Percentiles rank a stretch among this genome's conserved stretches.
phyloP scores from a whole-genome alignment of 2,888 invertebrate genomes.

The Chaetogeoica ovagalla region DNA sequence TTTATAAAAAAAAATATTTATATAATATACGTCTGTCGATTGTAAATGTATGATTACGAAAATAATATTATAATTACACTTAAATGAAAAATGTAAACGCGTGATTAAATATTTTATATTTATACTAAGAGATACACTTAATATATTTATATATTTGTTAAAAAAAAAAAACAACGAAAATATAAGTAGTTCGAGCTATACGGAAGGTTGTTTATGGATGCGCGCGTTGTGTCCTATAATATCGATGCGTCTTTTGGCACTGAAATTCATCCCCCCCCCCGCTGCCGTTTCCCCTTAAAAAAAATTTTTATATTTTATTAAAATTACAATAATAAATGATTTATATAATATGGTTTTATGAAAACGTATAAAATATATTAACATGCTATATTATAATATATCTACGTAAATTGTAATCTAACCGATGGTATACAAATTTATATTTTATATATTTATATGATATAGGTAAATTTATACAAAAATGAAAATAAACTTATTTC shows the following conservation, averaged over 20 bases:
- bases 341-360: too few species aligned
- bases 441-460: too few species aligned
- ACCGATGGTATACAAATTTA: too few species aligned
- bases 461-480: too few species aligned
- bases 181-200: background rate
- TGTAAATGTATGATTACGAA: background rate
- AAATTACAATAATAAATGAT: too few species aligned
- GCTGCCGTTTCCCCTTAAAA: background rate
- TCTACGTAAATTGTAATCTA: too few species aligned
- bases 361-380: too few species aligned
- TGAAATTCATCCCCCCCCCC: constrained; percentile 9
- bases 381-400: too few species aligned
- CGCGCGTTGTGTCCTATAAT: too few species aligned
- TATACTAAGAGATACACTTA: too few species aligned
- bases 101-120: background rate
- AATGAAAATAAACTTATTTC: too few species aligned
- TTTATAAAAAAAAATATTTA: background rate
- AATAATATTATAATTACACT: background rate
- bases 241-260: constrained; percentile 30
- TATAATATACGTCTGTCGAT: background rate
- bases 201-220: background rate
- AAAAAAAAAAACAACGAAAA: background rate
- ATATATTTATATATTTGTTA: too few species aligned
- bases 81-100: background rate
- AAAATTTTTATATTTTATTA: background rate